Conservation (phyloP, 2,888 invertebrate species). For the Mongoloraphidia duomilia region DNA sequence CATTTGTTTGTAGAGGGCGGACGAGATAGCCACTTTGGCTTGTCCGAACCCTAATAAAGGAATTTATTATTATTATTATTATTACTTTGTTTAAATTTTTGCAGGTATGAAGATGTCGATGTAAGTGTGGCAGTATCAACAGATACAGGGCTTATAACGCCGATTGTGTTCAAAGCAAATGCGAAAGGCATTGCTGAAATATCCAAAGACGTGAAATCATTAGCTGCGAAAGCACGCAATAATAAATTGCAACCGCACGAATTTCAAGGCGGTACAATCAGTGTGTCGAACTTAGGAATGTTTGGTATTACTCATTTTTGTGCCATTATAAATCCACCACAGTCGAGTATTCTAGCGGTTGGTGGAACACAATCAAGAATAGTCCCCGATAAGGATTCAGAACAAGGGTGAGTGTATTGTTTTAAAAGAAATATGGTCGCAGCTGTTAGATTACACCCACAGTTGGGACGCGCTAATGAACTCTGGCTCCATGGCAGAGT, state of each 20-base stretch:
- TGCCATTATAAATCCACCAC: slow-evolving; percentile 93
- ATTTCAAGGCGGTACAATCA: slow-evolving; percentile 93
- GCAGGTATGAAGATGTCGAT: slow-evolving; percentile 81
- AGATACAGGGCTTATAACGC: slow-evolving; percentile 88
- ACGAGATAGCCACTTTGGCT: no score
- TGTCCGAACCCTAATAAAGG: no score
- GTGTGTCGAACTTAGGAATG: slow-evolving; percentile 92
- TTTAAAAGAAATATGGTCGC: neutral
- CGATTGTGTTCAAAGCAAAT: slow-evolving; percentile 86
- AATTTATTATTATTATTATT: no score
- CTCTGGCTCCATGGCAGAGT: no score
- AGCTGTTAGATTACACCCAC: neutral
- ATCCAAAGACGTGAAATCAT: slow-evolving; percentile 57
- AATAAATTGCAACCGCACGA: slow-evolving; percentile 86
- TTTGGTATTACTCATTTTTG: slow-evolving; percentile 77
- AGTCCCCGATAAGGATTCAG: slow-evolving; percentile 45
- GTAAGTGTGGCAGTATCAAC: slow-evolving; percentile 96
- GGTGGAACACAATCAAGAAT: slow-evolving; percentile 67
- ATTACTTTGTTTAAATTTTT: slow-evolving; percentile 14
- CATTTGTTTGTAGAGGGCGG: no score
- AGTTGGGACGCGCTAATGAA: neutral
- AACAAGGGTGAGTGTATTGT: neutral
- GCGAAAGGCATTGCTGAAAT: slow-evolving; percentile 78
- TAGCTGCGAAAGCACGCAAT: slow-evolving; percentile 77
- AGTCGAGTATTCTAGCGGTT: slow-evolving; percentile 84